Conservation (phyloP, 2,797 vertebrate species). For the Danio tinwini region DNA sequence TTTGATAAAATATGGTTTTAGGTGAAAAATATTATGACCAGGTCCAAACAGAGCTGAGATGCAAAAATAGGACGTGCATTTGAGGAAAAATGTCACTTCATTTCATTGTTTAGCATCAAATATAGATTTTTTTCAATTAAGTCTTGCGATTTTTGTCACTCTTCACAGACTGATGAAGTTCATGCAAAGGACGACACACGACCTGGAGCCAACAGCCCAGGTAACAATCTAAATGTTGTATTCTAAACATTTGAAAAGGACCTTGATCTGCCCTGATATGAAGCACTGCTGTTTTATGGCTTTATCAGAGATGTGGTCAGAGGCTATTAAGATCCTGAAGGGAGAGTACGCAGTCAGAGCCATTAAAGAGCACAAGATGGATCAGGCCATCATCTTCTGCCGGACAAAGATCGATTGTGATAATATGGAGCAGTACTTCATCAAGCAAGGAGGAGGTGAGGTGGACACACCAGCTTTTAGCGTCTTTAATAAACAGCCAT, state of each 20-base stretch:
- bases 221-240: slow-evolving; percentile 67
- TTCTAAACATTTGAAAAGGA: slow-evolving; percentile 1
- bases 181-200: slow-evolving; percentile 94
- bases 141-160: not conserved
- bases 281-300: slow-evolving; percentile 10
- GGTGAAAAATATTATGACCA: too few relatives aligned
- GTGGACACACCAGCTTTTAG: not conserved
- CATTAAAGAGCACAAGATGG: slow-evolving; percentile 99
- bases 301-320: slow-evolving; percentile 94
- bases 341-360: slow-evolving; percentile 93
- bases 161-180: slow-evolving; percentile 91
- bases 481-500: not conserved
- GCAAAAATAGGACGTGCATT: too few relatives aligned
- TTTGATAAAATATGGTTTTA: too few relatives aligned
- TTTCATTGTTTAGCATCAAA: not conserved
- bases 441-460: slow-evolving; percentile 94
- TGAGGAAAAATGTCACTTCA: not conserved
- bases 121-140: not conserved
- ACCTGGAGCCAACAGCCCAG: slow-evolving; percentile 87
- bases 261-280: not conserved
- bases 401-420: slow-evolving; percentile 99
- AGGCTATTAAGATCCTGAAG: slow-evolving; percentile 96
- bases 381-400: slow-evolving; percentile 98
- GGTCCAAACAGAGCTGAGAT: too few relatives aligned
- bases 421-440: slow-evolving; percentile 96